These are phyloP conservation scores for Rhinoderma darwinii DNA, from an alignment of 2,113 vertebrate species.

Conservation along the genomic window DNA sequence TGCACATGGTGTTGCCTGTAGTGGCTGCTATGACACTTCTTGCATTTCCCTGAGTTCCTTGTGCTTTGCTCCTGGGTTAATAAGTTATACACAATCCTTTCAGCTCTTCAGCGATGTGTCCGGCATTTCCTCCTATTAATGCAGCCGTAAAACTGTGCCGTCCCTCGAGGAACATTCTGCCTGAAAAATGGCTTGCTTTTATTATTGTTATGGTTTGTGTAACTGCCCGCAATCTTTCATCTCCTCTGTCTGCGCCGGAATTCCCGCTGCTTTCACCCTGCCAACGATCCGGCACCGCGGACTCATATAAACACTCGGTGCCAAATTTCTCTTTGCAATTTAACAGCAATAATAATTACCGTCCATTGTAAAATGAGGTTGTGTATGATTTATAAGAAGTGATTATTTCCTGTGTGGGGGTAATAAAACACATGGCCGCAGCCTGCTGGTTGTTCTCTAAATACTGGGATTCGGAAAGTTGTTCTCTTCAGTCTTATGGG, in stretches of 20 bases:
- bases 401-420: neutral
- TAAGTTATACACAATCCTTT: neutral
- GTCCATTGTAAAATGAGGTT: neutral
- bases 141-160: neutral
- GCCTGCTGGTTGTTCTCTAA: neutral
- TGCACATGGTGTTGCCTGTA: neutral
- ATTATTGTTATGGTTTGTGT: conserved; percentile 29
- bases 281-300: neutral
- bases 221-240: neutral
- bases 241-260: neutral
- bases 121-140: conserved; percentile 10
- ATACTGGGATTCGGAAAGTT: neutral
- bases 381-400: neutral
- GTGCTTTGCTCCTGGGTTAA: neutral
- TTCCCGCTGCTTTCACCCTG: neutral
- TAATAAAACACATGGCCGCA: neutral
- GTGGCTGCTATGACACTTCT: too few relatives aligned
- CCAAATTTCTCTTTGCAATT: neutral
- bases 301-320: neutral
- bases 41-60: neutral
- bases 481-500: neutral
- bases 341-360: neutral
- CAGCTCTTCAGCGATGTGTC: neutral
- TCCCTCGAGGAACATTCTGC: conserved; percentile 31
- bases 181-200: neutral